Percentiles rank a stretch among this genome's conserved stretches.
These are phyloP conservation scores for Apeira syringaria DNA, from an alignment of 2,888 invertebrate genomes.

Conservation along the genomic window DNA sequence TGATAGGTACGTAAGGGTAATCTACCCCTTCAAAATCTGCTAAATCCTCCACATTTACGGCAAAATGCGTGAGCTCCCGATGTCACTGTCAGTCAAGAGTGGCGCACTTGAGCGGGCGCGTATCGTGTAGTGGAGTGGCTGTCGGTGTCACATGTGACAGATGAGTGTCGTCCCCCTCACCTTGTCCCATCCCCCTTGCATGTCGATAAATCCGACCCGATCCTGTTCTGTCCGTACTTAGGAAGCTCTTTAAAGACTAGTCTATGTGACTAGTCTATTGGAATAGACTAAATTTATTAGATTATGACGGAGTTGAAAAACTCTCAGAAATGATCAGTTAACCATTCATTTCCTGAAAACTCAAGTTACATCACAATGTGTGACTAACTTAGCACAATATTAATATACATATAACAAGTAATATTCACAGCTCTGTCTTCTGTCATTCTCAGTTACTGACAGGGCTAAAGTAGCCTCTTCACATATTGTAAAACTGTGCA, in stretches of 20 bases:
- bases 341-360: too few relatives aligned
- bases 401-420: too few relatives aligned
- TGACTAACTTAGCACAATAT: too few relatives aligned
- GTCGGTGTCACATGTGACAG: slow-evolving; percentile 44
- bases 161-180: slow-evolving; percentile 32
- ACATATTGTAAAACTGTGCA: too few relatives aligned
- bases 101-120: slow-evolving; percentile 41
- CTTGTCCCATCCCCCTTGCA: slow-evolving; percentile 14
- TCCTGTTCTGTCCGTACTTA: slow-evolving; percentile 8
- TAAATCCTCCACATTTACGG: slow-evolving; percentile 1
- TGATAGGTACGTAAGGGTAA: neutral
- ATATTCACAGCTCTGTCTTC: too few relatives aligned
- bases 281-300: too few relatives aligned
- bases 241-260: slow-evolving; percentile 14
- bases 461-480: too few relatives aligned
- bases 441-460: too few relatives aligned
- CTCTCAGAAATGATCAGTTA: too few relatives aligned
- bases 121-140: slow-evolving; percentile 49
- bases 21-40: neutral
- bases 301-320: too few relatives aligned
- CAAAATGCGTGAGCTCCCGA: slow-evolving; percentile 18
- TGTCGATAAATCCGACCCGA: slow-evolving; percentile 22
- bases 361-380: too few relatives aligned
- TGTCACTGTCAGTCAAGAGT: slow-evolving; percentile 33
- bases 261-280: too few relatives aligned